phyloP scores from a whole-genome alignment of 2,888 invertebrate genomes.

The Eilema depressum region DNA sequence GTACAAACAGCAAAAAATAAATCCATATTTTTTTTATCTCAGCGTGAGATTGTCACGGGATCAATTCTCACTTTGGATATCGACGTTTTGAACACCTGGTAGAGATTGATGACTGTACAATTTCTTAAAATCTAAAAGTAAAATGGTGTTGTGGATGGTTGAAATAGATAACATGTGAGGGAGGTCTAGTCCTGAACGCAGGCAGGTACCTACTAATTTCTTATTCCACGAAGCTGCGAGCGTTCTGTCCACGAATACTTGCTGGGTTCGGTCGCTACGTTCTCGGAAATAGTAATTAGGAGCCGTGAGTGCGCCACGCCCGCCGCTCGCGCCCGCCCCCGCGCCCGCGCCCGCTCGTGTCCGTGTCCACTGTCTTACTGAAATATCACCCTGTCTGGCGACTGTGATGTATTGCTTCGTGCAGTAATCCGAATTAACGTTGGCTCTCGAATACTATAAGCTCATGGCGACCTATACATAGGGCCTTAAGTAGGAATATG shows the following conservation, averaged over 20 bases:
- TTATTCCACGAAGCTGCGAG: constrained; percentile 35
- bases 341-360: neutral
- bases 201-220: constrained; percentile 23
- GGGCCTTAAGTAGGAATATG: neutral
- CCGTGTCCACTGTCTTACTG: neutral
- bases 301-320: constrained; percentile 13
- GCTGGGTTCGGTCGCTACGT: constrained; percentile 31
- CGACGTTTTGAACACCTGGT: neutral
- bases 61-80: neutral
- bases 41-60: neutral
- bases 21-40: no score
- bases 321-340: neutral
- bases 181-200: constrained; percentile 7
- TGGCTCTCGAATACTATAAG: neutral
- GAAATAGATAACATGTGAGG: neutral
- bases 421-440: neutral
- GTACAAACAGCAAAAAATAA: neutral
- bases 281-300: constrained; percentile 53
- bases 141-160: neutral
- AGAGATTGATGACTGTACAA: neutral
- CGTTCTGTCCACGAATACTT: constrained; percentile 34
- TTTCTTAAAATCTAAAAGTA: neutral
- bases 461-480: neutral
- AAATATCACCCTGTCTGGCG: constrained; percentile 2
- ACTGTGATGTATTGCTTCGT: neutral